These are phyloP conservation scores for Yponomeuta cagnagella DNA, from an alignment of 2,888 invertebrate species.

Conservation along the genomic window DNA sequence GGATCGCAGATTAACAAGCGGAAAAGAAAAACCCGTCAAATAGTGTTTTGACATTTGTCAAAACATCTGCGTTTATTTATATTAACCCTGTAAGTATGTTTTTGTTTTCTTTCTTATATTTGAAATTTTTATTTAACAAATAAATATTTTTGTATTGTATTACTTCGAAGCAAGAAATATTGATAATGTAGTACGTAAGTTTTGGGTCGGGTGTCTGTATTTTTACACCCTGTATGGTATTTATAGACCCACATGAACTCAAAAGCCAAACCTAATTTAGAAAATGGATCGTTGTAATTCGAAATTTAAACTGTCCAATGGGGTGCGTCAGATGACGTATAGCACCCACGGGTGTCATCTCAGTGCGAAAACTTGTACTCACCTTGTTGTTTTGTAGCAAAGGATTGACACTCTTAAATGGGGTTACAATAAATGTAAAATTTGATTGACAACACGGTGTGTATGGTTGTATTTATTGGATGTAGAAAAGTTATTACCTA, in stretches of 20 bases:
- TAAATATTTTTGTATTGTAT: too few relatives aligned
- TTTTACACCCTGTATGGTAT: too few relatives aligned
- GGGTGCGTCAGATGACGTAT: constrained; percentile 53
- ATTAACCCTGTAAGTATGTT: too few relatives aligned
- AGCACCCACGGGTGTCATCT: constrained; percentile 59
- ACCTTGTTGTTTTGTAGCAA: not conserved
- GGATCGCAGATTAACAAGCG: too few relatives aligned
- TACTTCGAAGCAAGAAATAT: too few relatives aligned
- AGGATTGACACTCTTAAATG: not conserved
- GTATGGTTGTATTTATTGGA: not conserved
- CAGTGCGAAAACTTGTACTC: not conserved
- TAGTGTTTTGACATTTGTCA: too few relatives aligned
- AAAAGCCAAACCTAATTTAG: constrained; percentile 22
- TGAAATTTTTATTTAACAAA: too few relatives aligned
- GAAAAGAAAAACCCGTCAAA: too few relatives aligned
- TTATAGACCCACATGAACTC: not conserved
- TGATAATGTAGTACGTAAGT: too few relatives aligned
- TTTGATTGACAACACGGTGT: not conserved
- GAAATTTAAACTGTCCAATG: constrained; percentile 63
- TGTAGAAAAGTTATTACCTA: not conserved
- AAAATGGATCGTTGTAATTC: constrained; percentile 52
- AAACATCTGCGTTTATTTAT: too few relatives aligned
- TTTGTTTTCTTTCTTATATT: too few relatives aligned
- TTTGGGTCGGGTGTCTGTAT: too few relatives aligned
- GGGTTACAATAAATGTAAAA: not conserved